Base-by-base conservation (phyloP, 2,888 invertebrate species). In the Dynastes hyllus region DNA sequence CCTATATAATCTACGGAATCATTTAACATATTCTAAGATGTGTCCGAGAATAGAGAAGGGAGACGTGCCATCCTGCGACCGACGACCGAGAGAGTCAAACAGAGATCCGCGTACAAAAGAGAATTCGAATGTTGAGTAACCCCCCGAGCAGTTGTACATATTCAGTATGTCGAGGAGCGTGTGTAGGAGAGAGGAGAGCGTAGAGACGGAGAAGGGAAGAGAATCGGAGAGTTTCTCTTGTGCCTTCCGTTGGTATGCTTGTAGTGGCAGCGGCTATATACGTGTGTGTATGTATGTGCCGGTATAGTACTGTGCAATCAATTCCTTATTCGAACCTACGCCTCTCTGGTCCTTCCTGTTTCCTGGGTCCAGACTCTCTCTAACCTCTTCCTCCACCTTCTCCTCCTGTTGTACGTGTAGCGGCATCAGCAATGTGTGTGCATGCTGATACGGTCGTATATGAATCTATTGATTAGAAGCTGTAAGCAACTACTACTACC, bases 401-500 rank as follows among this genome's bases (percentile, higher is more conserved):
- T 61, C 73, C 76, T 67, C 69, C 75, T 77, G 69, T 29, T 63
- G 67, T 75, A 37, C 58, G 65, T 71, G 76, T 65, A 67, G 63
- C 63, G 63, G 70, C 78, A 66, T 66, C 73, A 65, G 73, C 55
- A 78, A 85, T 86, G 86, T 87, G 86, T 87, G 87, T 87, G 87
- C 86, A 87, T 86, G 86, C 87, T 87, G 87, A 87, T 87, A 87
- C 85, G 84, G 86, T 85, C 85, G 84, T 85, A 85, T 86, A 85
- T 86, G 86, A 87, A 86, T 87, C 86, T 88, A 88, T 88, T 86
- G 87, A 88, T 88, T 87, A 87, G 84, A 61, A 84, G 84, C 81
- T 83, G 85, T 82, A 85, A 85, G 84, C 85, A 83, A 81, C 81
- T 82, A 83, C 71, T 45, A 22, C 55, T 45, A 45, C 45, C 45